Evolutionary conservation across 2,797 vertebrate genomes (phyloP), one percentile per base, ranked within the genome.

Genomic region (Pseudocheirus occidentalis): DNA sequence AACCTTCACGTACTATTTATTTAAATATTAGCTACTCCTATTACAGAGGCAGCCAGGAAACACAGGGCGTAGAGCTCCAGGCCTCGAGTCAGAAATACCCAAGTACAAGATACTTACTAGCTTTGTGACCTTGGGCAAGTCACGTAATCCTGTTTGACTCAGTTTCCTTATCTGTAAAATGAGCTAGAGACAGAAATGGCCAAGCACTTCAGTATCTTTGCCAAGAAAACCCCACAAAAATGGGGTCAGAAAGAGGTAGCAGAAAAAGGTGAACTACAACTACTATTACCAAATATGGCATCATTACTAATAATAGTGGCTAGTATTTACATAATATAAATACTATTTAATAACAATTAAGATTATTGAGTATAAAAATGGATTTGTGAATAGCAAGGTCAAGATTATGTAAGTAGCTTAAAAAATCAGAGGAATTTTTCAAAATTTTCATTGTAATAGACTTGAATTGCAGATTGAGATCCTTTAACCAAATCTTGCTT

Each of bases 381-480:
- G 9, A 46, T 50, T 87, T 50, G 73, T 87, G 73, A 7, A 50
- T 87, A 50, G 40, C 3, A 87, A 46, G 3, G 21, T 12, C 40
- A 46, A 46, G 21, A 87, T 50, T 87, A 50, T 50, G 0, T 87
- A 87, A 87, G 40, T 46, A 87, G 21, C 18, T 46, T 87, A 87
- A 87, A 50, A 21, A 46, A 46, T 11, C 16, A 40, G n/a, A 73
- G n/a, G n/a, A 81, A 81, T 24, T 81, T 81, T 81, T 46, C 73
- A 46, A 46, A 27, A 27, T 46, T 81, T 81, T 81, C 40, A 46
- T 2, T 46, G 40, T 81, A 46, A 27, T 46, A 46, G 40, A 81
- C 11, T 95, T 96, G 90, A n/a, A 73, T 87, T 91, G 27, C 95
- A 46, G 27, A 55, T 93, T 89, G 46, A 91, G 66, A 90, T 73